Evolutionary conservation across 30 jellyfish, hydroid and myxozoan species (phyloP).

Genomic region (Phacellophora camtschatica): DNA sequence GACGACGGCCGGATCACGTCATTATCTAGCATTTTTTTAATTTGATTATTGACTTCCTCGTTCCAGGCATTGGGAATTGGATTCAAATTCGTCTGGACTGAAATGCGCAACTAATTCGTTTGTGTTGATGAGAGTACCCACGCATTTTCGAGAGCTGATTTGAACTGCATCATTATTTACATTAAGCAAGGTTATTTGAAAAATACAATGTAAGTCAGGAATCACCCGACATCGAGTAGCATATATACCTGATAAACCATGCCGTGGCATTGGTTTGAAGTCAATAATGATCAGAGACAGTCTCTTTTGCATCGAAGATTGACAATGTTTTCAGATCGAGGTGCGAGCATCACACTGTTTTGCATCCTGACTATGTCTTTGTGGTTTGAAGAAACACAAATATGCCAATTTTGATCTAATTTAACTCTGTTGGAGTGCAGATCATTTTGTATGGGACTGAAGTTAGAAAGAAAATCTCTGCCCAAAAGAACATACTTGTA

Average conservation of each 20-base stretch:
- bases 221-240: slow-evolving; percentile 37
- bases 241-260: background rate
- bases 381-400: background rate
- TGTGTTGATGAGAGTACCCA: slow-evolving; percentile 6
- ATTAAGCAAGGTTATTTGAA: slow-evolving; percentile 32
- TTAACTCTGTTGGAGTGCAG: background rate
- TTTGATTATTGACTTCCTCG: slow-evolving; percentile 24
- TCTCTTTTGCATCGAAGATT: slow-evolving; percentile 20
- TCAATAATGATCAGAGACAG: background rate
- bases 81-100: background rate
- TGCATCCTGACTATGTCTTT: background rate
- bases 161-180: background rate
- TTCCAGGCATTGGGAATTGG: slow-evolving; percentile 42
- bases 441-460: slow-evolving; percentile 6
- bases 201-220: slow-evolving; percentile 30
- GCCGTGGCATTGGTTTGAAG: slow-evolving; percentile 2
- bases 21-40: slow-evolving; percentile 20
- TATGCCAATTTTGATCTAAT: slow-evolving; percentile 20
- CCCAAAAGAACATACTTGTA: slow-evolving; percentile 16
- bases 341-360: background rate
- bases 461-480: slow-evolving; percentile 21
- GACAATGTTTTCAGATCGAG: slow-evolving; percentile 30
- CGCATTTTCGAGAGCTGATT: background rate
- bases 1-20: slow-evolving; percentile 53
- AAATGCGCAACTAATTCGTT: background rate